These are phyloP conservation scores for Diachasma alloeum DNA, from an alignment of 1,140 invertebrate species.

Conservation along the genomic window DNA sequence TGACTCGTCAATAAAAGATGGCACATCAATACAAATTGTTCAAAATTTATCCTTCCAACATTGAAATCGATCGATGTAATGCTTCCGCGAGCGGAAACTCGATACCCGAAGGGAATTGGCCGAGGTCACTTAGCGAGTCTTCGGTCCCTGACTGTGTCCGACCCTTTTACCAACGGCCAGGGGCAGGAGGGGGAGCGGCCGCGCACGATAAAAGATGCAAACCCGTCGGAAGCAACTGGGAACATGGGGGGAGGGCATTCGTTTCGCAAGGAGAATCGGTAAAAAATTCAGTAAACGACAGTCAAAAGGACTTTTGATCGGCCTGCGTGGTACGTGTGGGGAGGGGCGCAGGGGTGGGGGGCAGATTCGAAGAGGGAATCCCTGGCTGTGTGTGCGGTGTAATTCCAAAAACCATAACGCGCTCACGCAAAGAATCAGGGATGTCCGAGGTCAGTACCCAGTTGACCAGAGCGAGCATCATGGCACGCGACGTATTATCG, in stretches of 20 bases:
- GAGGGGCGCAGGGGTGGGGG: background rate
- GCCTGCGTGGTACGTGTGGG: background rate
- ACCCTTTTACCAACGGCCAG: background rate
- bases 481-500: constrained; percentile 25
- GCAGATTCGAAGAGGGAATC: background rate
- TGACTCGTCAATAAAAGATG: background rate
- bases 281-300: constrained; percentile 47
- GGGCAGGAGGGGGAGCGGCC: background rate
- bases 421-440: constrained; percentile 17
- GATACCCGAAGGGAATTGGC: constrained; percentile 10
- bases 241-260: constrained; percentile 1
- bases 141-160: background rate
- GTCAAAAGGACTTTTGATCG: constrained; percentile 41
- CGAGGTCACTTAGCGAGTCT: constrained; percentile 3
- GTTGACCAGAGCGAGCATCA: constrained; percentile 29
- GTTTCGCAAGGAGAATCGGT: constrained; percentile 22
- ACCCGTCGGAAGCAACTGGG: constrained; percentile 37
- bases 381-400: background rate
- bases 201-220: constrained; percentile 43
- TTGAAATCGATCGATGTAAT: constrained; percentile 5
- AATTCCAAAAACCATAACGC: constrained; percentile 13
- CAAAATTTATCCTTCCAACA: background rate
- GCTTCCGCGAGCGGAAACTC: constrained; percentile 6
- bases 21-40: background rate
- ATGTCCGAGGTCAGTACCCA: constrained; percentile 35